Evolutionary conservation across 2,797 vertebrate genomes (phyloP).

Genomic region (Denticeps clupeoides): DNA sequence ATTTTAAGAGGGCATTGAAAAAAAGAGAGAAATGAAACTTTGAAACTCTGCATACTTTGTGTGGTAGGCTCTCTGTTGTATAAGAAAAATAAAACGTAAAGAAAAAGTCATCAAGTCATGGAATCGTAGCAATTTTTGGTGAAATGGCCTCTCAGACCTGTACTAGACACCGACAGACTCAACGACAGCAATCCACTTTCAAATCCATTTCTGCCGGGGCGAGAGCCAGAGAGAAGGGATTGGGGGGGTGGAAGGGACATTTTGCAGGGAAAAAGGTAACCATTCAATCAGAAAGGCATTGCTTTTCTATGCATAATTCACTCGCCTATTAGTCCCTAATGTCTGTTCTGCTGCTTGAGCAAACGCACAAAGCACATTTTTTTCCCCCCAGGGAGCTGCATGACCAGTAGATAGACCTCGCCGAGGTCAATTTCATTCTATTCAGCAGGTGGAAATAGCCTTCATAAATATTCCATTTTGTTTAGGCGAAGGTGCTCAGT

Average conservation of each 20-base stretch:
- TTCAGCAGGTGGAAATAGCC: neutral
- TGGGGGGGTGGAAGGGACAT: neutral
- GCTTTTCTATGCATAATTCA: slow-evolving; percentile 3
- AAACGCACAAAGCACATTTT: neutral
- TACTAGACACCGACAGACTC: too few species aligned
- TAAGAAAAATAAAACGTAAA: too few species aligned
- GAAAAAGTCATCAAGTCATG: too few species aligned
- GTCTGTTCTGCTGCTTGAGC: slow-evolving; percentile 1
- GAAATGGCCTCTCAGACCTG: too few species aligned
- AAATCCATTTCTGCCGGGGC: too few species aligned
- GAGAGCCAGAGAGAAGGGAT: too few species aligned
- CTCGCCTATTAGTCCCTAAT: neutral
- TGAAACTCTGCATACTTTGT: too few species aligned
- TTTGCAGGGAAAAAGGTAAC: neutral
- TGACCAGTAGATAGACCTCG: neutral
- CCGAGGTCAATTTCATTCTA: neutral
- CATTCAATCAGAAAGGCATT: neutral
- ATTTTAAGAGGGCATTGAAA: too few species aligned
- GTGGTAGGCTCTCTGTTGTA: too few species aligned
- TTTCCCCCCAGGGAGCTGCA: neutral
- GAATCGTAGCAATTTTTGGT: too few species aligned
- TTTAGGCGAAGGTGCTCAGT: slow-evolving; percentile 2
- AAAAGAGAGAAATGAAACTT: too few species aligned
- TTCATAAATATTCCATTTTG: slow-evolving; percentile 1
- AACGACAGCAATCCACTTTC: too few species aligned